A percentile compares a stretch with the other conserved stretches of the same genome.
phyloP scores from a whole-genome alignment of 2,797 vertebrate species.

The Hephaestus fuliginosus region DNA sequence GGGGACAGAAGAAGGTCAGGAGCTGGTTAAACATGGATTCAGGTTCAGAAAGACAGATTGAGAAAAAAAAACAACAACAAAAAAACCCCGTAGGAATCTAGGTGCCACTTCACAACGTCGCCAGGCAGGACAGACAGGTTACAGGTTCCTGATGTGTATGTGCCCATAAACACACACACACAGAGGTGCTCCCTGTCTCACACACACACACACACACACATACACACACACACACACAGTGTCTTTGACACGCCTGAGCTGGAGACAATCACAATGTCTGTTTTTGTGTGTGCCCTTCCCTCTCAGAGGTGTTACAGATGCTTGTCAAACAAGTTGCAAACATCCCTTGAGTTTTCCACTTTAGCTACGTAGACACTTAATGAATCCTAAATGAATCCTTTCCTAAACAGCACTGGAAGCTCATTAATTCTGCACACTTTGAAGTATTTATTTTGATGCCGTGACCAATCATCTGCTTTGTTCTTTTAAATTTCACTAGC shows the following conservation, averaged over 20 bases:
- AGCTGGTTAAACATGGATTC: neutral
- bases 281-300: neutral
- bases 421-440: conserved; percentile 13
- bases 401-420: conserved; percentile 29
- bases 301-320: conserved; percentile 15
- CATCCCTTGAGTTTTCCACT: neutral
- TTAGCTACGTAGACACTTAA: neutral
- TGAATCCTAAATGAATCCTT: neutral
- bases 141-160: conserved; percentile 34
- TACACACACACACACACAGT: neutral
- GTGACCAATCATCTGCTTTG: neutral
- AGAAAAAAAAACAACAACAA: conserved; percentile 10
- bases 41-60: conserved; percentile 12
- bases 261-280: conserved; percentile 20
- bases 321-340: conserved; percentile 49
- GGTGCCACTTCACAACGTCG: neutral
- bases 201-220: neutral
- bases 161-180: conserved; percentile 9
- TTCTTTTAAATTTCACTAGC: neutral
- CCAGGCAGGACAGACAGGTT: conserved; percentile 79
- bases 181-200: neutral
- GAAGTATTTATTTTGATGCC: neutral
- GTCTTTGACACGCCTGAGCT: conserved; percentile 44
- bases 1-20: neutral
- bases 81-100: conserved; percentile 43